Conservation (phyloP, 1,140 invertebrate genomes). For the Drosophila bifasciata region DNA sequence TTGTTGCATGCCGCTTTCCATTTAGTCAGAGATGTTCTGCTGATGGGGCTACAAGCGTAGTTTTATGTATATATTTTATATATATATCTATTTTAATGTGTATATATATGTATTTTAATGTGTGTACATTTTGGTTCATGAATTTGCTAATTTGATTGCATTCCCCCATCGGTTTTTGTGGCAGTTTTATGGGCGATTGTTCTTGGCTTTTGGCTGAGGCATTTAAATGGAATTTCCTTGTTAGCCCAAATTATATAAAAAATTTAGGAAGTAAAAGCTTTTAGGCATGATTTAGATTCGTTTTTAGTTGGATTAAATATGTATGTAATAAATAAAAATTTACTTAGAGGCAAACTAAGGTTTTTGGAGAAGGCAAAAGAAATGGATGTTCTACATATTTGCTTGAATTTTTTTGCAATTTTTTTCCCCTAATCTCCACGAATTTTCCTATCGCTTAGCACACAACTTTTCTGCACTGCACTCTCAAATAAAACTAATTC, state of each 20-base stretch:
- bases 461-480: not conserved
- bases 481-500: conserved; percentile 19
- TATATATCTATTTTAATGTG: conserved; percentile 4
- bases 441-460: no score
- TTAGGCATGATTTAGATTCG: not conserved
- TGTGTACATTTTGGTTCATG: conserved; percentile 3
- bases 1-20: conserved; percentile 34
- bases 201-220: not conserved
- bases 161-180: no score
- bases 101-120: not conserved
- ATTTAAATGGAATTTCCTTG: not conserved
- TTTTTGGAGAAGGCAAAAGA: no score
- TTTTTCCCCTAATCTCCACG: no score
- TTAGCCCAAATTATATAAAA: not conserved
- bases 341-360: no score
- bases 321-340: no score
- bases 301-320: not conserved
- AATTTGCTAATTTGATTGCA: conserved; percentile 10
- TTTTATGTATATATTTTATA: conserved; percentile 2
- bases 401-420: no score
- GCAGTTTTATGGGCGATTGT: conserved; percentile 4
- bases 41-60: not conserved
- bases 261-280: no score
- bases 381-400: no score
- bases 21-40: conserved; percentile 8